phyloP scores from a whole-genome alignment of 2,797 vertebrate genomes.

The Pseudotriccus pelzelni region DNA sequence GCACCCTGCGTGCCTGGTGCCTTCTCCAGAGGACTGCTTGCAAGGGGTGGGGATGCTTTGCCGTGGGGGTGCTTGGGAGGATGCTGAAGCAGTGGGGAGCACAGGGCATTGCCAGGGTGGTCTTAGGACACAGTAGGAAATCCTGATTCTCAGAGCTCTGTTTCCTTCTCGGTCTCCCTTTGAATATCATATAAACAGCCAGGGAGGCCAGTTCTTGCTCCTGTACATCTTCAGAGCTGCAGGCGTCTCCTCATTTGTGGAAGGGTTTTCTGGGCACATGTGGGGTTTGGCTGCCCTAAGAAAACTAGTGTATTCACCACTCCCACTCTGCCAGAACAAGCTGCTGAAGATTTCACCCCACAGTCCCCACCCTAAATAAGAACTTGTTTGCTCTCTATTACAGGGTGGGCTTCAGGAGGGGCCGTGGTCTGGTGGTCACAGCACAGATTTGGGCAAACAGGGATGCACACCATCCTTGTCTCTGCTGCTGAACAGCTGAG shows the following conservation, averaged over 20 bases:
- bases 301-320: neutral
- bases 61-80: too few relatives aligned
- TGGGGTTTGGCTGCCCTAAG: neutral
- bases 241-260: neutral
- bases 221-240: neutral
- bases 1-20: neutral
- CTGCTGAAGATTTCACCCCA: neutral
- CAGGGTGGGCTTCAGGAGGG: neutral
- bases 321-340: neutral
- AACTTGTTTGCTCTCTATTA: neutral
- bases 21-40: neutral
- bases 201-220: neutral
- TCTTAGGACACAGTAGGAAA: neutral
- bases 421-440: neutral
- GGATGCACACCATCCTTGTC: neutral
- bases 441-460: neutral
- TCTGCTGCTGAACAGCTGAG: neutral
- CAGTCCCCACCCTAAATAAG: neutral
- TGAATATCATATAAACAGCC: neutral
- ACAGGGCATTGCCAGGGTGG: neutral
- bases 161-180: neutral
- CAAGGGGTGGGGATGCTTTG: neutral
- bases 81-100: neutral
- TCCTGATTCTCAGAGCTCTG: neutral
- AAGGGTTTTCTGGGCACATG: neutral